phyloP scores from a whole-genome alignment of 2,888 invertebrate species.

The Drosophila picticornis region DNA sequence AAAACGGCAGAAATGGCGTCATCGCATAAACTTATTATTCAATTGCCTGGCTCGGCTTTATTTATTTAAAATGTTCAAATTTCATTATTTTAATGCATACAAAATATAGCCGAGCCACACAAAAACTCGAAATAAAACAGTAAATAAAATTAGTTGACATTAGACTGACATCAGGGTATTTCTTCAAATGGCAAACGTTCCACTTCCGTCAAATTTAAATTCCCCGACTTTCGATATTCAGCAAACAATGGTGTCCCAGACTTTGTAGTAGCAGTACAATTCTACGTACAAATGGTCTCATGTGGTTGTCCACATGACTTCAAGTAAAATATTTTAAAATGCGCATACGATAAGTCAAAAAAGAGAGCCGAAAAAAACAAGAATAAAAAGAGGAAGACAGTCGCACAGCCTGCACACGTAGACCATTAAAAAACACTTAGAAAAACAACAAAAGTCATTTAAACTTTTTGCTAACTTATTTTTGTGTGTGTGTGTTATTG shows the following conservation, averaged over 20 bases:
- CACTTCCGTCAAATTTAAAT: background rate
- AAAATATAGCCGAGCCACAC: background rate
- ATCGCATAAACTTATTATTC: conserved; percentile 7
- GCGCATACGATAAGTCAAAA: conserved; percentile 54
- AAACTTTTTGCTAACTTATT: conserved; percentile 75
- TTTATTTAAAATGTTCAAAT: conserved; percentile 11
- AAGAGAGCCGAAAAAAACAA: background rate
- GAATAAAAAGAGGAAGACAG: background rate
- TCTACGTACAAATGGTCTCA: conserved; percentile 3
- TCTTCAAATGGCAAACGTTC: background rate
- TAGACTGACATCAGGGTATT: background rate
- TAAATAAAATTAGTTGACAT: background rate
- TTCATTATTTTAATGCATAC: conserved; percentile 4
- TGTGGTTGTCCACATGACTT: conserved; percentile 24
- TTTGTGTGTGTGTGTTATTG: background rate
- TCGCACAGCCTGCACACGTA: conserved; percentile 67
- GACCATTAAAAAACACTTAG: conserved; percentile 80
- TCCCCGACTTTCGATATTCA: too few species aligned
- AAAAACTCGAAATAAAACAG: background rate
- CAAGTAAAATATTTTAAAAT: conserved; percentile 51
- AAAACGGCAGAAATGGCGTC: conserved; percentile 20
- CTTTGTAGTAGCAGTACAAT: background rate
- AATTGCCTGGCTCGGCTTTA: background rate
- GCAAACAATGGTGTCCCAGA: background rate
- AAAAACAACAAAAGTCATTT: conserved; percentile 82